Evolutionary conservation across 2,888 invertebrate species (phyloP), one percentile per base, ranked within the genome.

Genomic region (Eledona agricola): DNA sequence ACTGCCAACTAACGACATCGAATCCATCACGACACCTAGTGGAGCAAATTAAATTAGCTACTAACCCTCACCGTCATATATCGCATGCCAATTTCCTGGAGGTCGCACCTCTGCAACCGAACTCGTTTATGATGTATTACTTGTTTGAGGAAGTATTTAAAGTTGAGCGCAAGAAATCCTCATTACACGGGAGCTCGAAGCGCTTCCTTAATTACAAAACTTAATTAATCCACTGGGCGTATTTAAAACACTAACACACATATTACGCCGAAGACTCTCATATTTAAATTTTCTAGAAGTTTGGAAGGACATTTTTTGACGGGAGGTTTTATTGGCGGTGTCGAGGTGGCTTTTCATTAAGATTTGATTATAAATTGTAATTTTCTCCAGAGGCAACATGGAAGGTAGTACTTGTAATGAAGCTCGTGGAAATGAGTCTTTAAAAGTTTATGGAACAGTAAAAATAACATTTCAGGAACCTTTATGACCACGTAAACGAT

Each of bases 81-180:
- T 70, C 66, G 68, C 67, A 67, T 70, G 68, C 67, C 70, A 71
- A 71, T 71, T 71, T 70, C 68, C 67, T 69, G 45, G 38, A 45
- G 56, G 45, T 60, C 54, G 40, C 58, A 60, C 50, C 53, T 40
- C n/a, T 28, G 2, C 17, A 19, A 6, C 25, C 47, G 15, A 49
- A 35, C 37, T 51, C 60, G 54, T 53, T 59, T 57, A 60, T 59
- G 56, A 57, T 57, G 54, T 54, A 57, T 58, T 42, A 42, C 51
- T 55, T 57, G 53, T 56, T 56, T 53, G 37, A 38, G 42, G 50
- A 55, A 52, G 45, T 35, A 34, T 29, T 29, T 25, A 37, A 35
- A 37, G 37, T 43, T 31, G 23, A 17, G 42, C 11, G 31, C 23
- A 32, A 42, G 26, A 42, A 37, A 20, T 45, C 31, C 4, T 16